A percentile compares a stretch with the other conserved stretches of the same genome.
Evolutionary conservation across 2,797 vertebrate genomes (phyloP).

Genomic region (Smutsia gigantea): DNA sequence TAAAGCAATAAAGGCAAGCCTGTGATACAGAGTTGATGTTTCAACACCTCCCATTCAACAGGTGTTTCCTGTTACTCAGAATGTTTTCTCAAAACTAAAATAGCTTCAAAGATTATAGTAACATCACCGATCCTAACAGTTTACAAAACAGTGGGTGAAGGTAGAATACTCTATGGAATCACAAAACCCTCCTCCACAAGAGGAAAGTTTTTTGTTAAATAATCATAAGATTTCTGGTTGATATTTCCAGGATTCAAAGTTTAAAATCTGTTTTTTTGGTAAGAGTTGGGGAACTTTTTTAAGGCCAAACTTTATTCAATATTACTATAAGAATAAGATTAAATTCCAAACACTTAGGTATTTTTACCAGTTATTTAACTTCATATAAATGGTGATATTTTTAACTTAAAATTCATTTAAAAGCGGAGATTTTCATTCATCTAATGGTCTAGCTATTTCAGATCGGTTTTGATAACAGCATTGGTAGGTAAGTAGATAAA

Average conservation of each 20-base stretch:
- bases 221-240: constrained; percentile 27
- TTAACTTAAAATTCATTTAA: constrained; percentile 4
- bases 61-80: constrained; percentile 62
- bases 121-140: not conserved
- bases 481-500: not conserved
- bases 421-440: not conserved
- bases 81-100: constrained; percentile 61
- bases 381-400: not conserved
- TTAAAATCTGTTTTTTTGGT: constrained; percentile 30
- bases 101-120: too few species aligned
- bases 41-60: not conserved
- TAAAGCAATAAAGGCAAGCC: not conserved
- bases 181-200: not conserved
- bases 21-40: constrained; percentile 43
- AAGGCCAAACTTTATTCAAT: constrained; percentile 30
- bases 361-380: not conserved
- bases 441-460: not conserved
- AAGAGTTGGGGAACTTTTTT: not conserved
- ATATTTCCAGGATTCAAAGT: not conserved
- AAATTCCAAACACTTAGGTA: not conserved
- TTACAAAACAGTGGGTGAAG: constrained; percentile 54
- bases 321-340: not conserved
- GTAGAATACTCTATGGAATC: not conserved
- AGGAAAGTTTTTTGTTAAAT: not conserved
- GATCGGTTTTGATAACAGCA: not conserved